Conservation (phyloP, 2,888 invertebrate species). For the Nomada flava region DNA sequence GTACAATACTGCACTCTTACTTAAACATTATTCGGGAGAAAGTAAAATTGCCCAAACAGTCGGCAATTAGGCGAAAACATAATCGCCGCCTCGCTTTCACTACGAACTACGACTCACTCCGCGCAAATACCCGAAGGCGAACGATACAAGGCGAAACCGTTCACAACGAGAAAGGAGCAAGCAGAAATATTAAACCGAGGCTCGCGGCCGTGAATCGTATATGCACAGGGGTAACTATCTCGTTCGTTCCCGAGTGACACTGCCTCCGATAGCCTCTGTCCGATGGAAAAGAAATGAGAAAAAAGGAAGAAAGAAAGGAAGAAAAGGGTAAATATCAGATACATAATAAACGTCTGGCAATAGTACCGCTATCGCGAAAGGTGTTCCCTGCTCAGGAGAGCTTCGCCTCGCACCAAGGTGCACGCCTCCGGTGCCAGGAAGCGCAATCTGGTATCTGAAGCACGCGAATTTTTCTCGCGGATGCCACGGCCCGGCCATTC, state of each 20-base stretch:
- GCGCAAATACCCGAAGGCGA: background rate
- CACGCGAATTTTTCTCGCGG: slow-evolving; percentile 40
- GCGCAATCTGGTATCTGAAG: slow-evolving; percentile 58
- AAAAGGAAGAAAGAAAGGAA: background rate
- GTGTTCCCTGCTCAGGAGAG: slow-evolving; percentile 10
- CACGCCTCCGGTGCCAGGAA: slow-evolving; percentile 21
- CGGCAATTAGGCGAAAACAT: background rate
- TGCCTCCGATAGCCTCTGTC: background rate
- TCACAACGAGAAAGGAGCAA: background rate
- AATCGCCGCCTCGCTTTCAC: slow-evolving; percentile 5
- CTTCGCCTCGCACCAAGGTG: slow-evolving; percentile 4
- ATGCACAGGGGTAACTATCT: background rate
- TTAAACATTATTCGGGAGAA: background rate
- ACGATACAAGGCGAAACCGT: too few relatives aligned
- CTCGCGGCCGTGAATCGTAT: too few relatives aligned
- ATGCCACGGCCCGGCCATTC: slow-evolving; percentile 24
- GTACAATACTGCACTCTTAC: too few relatives aligned
- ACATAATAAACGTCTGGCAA: slow-evolving; percentile 7
- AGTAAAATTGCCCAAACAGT: slow-evolving; percentile 7
- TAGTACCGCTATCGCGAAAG: slow-evolving; percentile 21
- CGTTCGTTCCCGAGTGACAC: too few relatives aligned
- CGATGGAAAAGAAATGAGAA: too few relatives aligned
- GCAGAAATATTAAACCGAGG: too few relatives aligned
- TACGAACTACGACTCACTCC: background rate
- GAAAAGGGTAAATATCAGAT: slow-evolving; percentile 10